Conservation (phyloP, 2,113 vertebrate genomes). For the Aramus guarauna region DNA sequence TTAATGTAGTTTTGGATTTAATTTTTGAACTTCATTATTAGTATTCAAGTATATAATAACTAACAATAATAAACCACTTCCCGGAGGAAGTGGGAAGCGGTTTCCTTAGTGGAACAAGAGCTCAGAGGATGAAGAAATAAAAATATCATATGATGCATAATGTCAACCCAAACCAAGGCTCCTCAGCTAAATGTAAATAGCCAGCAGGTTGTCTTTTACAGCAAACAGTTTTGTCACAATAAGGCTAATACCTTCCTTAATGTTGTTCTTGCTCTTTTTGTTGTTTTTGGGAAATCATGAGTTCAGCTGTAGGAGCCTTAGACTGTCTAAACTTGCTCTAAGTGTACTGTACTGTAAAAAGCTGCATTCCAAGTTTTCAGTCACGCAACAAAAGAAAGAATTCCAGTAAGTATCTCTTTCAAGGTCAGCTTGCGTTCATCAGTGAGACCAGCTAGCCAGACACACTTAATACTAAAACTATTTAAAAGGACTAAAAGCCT, state of each 20-base stretch:
- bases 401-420: constrained; percentile 26
- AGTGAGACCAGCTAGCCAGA: background rate
- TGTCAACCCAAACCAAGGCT: background rate
- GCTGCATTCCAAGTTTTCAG: constrained; percentile 24
- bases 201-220: constrained; percentile 3
- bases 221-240: constrained; percentile 19
- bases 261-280: background rate
- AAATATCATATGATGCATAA: background rate
- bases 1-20: background rate
- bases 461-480: background rate
- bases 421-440: constrained; percentile 39
- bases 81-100: background rate
- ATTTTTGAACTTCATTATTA: background rate
- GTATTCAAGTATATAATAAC: background rate
- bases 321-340: constrained; percentile 30
- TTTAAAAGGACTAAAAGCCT: background rate
- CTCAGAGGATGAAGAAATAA: background rate
- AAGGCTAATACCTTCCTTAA: constrained; percentile 25
- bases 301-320: background rate
- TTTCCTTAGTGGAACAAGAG: background rate
- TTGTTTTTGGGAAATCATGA: constrained; percentile 27
- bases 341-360: constrained; percentile 17
- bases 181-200: background rate
- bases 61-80: background rate
- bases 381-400: background rate